phyloP scores from a whole-genome alignment of 2,113 vertebrate genomes.

The Amphiprion percula region DNA sequence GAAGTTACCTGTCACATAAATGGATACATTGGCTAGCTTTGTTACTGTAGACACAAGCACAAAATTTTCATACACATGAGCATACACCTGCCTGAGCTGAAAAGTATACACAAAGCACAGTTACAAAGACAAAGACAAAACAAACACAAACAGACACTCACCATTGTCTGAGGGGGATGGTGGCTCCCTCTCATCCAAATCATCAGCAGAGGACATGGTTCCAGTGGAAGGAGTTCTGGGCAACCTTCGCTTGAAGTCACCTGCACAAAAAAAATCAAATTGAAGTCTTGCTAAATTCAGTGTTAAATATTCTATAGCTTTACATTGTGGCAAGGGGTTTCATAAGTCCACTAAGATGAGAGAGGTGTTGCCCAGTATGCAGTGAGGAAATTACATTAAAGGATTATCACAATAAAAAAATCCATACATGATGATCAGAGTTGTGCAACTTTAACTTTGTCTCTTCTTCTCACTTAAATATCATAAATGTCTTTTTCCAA shows the following conservation, averaged over 20 bases:
- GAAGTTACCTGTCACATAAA: constrained; percentile 17
- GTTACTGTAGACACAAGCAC: constrained; percentile 3
- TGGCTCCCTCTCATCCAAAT: constrained; percentile 96
- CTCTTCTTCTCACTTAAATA: too few relatives aligned
- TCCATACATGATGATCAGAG: neutral
- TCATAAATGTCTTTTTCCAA: too few relatives aligned
- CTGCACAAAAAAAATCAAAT: constrained; percentile 68
- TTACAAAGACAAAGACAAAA: constrained; percentile 1
- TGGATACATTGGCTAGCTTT: neutral
- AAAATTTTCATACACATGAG: neutral
- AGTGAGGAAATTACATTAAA: neutral
- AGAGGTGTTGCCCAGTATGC: neutral
- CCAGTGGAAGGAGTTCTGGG: constrained; percentile 97
- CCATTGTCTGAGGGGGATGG: constrained; percentile 94
- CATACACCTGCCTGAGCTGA: neutral
- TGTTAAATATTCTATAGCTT: neutral
- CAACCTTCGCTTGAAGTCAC: constrained; percentile 94
- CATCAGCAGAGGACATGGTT: constrained; percentile 98
- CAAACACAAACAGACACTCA: constrained; percentile 59
- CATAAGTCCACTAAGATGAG: neutral
- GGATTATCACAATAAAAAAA: neutral
- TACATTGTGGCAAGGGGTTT: neutral
- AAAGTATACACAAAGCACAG: neutral
- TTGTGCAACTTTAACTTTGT: too few relatives aligned
- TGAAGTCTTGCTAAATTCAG: neutral